Evolutionary conservation across 1,140 invertebrate genomes (phyloP).

Genomic region (Cyclargus thomasi): DNA sequence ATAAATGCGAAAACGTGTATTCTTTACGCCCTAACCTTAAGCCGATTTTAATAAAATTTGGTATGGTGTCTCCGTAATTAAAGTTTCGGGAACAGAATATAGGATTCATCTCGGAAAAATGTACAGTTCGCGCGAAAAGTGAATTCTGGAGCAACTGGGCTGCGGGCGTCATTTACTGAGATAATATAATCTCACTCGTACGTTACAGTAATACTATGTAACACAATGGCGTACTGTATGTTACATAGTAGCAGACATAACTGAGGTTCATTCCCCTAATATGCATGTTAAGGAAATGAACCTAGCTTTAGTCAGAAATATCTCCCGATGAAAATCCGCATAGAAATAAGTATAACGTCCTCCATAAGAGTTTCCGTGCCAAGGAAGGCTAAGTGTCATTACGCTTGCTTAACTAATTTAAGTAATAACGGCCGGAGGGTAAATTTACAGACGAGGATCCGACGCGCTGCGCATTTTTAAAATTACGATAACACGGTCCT

Average conservation of each 20-base stretch:
- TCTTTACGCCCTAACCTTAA: too few relatives aligned
- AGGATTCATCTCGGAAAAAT: too few relatives aligned
- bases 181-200: too few relatives aligned
- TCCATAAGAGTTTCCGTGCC: not conserved
- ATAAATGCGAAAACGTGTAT: too few relatives aligned
- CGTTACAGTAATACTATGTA: too few relatives aligned
- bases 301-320: not conserved
- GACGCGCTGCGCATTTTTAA: not conserved
- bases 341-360: not conserved
- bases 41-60: too few relatives aligned
- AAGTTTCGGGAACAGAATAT: too few relatives aligned
- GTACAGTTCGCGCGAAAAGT: too few relatives aligned
- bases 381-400: not conserved
- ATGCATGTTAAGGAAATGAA: not conserved
- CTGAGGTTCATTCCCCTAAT: not conserved
- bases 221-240: not conserved
- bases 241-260: not conserved
- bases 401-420: conserved; percentile 3
- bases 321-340: not conserved
- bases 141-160: too few relatives aligned
- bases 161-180: too few relatives aligned
- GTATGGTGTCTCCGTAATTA: too few relatives aligned
- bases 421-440: conserved; percentile 1
- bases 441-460: not conserved
- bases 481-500: not conserved